Percentiles rank a stretch among this genome's conserved stretches.
These are phyloP conservation scores for Phyllostomus discolor DNA, from an alignment of 2,113 vertebrate species.

Conservation along the genomic window DNA sequence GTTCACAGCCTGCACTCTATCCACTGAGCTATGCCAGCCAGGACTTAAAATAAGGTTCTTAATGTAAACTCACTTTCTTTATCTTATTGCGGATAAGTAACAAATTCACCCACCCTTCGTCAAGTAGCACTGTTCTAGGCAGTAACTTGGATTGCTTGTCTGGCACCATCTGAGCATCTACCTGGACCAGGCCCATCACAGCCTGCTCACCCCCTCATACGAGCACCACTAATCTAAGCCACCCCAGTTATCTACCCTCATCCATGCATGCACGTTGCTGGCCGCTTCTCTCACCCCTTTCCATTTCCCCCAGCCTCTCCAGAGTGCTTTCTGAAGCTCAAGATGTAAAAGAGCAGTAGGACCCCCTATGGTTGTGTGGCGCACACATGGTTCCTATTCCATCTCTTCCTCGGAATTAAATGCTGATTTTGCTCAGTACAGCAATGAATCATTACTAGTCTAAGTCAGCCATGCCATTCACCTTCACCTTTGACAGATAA, in stretches of 20 bases:
- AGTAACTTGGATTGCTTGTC: not conserved
- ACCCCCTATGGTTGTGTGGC: not conserved
- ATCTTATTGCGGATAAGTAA: not conserved
- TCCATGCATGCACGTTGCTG: not conserved
- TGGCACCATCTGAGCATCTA: not conserved
- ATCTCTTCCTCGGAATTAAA: not conserved
- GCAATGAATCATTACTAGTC: not conserved
- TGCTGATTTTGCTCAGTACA: not conserved
- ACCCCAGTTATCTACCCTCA: not conserved
- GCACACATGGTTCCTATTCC: not conserved
- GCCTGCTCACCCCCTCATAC: no score
- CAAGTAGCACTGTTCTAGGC: not conserved
- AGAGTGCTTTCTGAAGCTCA: not conserved
- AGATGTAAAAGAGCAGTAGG: not conserved
- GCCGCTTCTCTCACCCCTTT: not conserved
- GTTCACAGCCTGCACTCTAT: no score
- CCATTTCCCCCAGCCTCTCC: not conserved
- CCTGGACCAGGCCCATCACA: not conserved
- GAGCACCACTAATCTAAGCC: not conserved
- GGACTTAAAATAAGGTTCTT: not conserved
- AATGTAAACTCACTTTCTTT: not conserved
- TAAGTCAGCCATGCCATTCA: not conserved
- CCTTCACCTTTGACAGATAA: not conserved
- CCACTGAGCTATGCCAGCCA: no score
- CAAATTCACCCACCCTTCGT: not conserved